Conservation (phyloP, 2,797 vertebrate species). For the Xerus rutilus region DNA sequence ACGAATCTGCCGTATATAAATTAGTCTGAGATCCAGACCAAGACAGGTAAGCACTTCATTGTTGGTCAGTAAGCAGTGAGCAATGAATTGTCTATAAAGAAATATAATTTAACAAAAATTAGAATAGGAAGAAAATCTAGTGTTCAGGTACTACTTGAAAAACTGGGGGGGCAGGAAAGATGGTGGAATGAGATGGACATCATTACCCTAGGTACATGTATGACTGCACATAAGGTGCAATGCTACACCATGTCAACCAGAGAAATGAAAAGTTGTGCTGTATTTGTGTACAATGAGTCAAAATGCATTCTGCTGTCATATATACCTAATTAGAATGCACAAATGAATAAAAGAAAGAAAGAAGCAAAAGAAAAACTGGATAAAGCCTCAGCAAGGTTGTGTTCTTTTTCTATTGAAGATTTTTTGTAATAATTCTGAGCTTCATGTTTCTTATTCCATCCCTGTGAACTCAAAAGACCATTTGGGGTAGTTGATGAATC, state of each 20-base stretch:
- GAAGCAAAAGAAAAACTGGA: neutral
- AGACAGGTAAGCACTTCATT: neutral
- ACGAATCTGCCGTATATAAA: too few species aligned
- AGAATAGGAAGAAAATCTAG: neutral
- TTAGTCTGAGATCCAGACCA: too few species aligned
- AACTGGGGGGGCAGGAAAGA: neutral
- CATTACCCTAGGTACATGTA: too few species aligned
- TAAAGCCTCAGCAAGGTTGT: neutral
- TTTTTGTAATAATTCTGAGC: neutral
- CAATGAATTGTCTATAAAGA: neutral
- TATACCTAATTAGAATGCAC: too few species aligned
- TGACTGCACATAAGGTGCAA: too few species aligned
- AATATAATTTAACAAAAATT: conserved; percentile 1
- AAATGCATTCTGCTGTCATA: too few species aligned
- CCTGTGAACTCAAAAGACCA: neutral
- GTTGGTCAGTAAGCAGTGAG: neutral
- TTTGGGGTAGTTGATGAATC: neutral
- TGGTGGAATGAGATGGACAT: too few species aligned
- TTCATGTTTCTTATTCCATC: conserved; percentile 11
- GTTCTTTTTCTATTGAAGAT: neutral
- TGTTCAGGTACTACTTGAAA: neutral
- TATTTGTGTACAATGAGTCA: too few species aligned
- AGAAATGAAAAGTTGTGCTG: too few species aligned
- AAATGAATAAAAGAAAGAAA: too few species aligned
- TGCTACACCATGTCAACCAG: too few species aligned